phyloP scores from a whole-genome alignment of 2,797 vertebrate species.

The Neosalanx taihuensis region DNA sequence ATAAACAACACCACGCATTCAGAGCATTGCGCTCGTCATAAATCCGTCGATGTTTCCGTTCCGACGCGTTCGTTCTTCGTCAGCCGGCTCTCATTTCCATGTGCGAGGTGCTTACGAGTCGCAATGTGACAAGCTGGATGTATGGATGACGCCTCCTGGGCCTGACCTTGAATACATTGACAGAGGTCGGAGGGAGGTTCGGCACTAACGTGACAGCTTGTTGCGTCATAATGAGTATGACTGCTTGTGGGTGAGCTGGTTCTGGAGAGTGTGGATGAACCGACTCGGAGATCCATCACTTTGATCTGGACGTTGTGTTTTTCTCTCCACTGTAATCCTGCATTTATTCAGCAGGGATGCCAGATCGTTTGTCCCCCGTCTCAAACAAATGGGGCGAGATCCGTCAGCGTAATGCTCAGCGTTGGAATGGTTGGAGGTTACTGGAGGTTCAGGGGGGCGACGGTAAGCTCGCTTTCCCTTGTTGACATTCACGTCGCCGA shows the following conservation, averaged over 20 bases:
- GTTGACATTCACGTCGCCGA: not conserved
- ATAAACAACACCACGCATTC: slow-evolving; percentile 44
- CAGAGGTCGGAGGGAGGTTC: slow-evolving; percentile 28
- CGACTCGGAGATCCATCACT: slow-evolving; percentile 33
- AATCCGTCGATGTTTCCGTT: slow-evolving; percentile 48
- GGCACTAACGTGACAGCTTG: slow-evolving; percentile 27
- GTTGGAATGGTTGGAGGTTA: not conserved
- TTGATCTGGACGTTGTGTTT: not conserved
- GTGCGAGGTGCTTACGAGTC: slow-evolving; percentile 48
- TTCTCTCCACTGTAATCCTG: slow-evolving; percentile 26
- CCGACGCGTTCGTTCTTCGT: slow-evolving; percentile 59
- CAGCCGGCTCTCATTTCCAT: slow-evolving; percentile 43
- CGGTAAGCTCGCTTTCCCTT: not conserved
- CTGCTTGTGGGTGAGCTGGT: slow-evolving; percentile 34
- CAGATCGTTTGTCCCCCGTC: slow-evolving; percentile 31
- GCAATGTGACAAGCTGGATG: slow-evolving; percentile 51
- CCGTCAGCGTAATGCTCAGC: slow-evolving; percentile 21
- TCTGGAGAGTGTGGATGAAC: slow-evolving; percentile 41
- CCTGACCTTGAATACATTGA: slow-evolving; percentile 74
- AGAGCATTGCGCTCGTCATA: slow-evolving; percentile 45
- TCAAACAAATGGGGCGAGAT: slow-evolving; percentile 18
- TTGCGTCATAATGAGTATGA: slow-evolving; percentile 55
- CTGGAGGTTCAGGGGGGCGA: not conserved
- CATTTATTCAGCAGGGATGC: slow-evolving; percentile 29
- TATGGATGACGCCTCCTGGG: slow-evolving; percentile 48